Base-by-base conservation (phyloP, 2,797 vertebrate genomes). In the Poliocrania exsul region DNA sequence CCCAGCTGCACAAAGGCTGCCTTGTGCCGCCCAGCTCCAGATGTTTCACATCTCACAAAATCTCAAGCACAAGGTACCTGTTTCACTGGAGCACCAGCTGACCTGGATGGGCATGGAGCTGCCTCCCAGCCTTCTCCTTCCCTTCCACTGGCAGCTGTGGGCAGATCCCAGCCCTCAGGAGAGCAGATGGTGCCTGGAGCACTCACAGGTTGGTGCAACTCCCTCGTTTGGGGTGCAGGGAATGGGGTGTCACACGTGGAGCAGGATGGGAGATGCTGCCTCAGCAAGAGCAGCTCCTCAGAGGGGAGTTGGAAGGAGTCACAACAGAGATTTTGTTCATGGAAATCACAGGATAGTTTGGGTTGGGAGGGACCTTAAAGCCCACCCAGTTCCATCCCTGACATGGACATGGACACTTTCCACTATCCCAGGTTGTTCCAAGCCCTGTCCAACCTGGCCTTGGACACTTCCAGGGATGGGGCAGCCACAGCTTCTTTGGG, bases 1-100 rank as follows among this genome's bases (percentile, higher is more conserved):
- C 69, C 93, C 72, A 5, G 91, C 83, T 11, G 81, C 91, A 98
- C 97, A 98, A 98, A 97, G 96, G 93, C 84, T 17, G 77, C 87
- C 95, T 97, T 98, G 97, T 98, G 44, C 88, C 83, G 15, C 88
- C 18, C 44, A 51, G 64, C 94, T 97, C 97, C 98, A 98, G 98
- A 98, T 98, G 97, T 97, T 96, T 89, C 92, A 25, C 94, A 78
- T 97, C 97, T 83, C 93, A 62, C 95, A 60, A 9, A 82, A 44
- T 84, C 26, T 49, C 86, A 17, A 2, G 85, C 92, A 10, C 42
- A 62, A 90, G 94, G 90, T 95, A 95, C 95, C 94, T 97, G 97
- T 62, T 96, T 84, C 92, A 16, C 54, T 2, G 66, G 50, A 94
- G 90, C 95, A 87, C 86, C 90, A 53, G 90, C 95, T 82, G 92